phyloP scores from a whole-genome alignment of 2,888 invertebrate species.

The Lamproptera curius region DNA sequence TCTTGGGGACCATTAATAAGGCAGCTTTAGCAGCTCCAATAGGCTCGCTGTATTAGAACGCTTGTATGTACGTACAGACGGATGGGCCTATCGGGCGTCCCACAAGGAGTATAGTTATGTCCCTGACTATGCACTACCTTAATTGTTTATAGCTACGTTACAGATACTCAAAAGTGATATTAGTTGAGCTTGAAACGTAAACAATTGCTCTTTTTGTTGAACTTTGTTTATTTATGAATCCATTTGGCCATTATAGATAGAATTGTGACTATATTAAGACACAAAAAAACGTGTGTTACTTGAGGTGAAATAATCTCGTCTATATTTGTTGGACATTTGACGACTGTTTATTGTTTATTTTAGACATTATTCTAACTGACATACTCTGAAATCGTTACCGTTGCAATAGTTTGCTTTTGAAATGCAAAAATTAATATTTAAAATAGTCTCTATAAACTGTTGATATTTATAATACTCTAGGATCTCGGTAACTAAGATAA shows the following conservation, averaged over 20 bases:
- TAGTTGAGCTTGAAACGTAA: slow-evolving; percentile 1
- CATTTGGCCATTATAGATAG: too few relatives aligned
- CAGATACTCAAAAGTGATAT: slow-evolving; percentile 3
- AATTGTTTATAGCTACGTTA: slow-evolving; percentile 15
- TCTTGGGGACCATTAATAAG: slow-evolving; percentile 8
- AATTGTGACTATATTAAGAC: too few relatives aligned
- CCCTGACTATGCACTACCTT: not conserved
- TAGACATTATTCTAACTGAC: too few relatives aligned
- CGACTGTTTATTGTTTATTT: too few relatives aligned
- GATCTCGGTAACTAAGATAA: too few relatives aligned
- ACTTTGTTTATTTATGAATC: too few relatives aligned
- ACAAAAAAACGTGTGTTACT: too few relatives aligned
- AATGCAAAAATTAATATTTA: not conserved
- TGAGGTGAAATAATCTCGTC: too few relatives aligned
- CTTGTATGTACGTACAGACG: not conserved
- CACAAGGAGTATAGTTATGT: slow-evolving; percentile 1
- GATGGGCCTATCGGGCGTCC: not conserved
- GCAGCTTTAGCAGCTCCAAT: not conserved
- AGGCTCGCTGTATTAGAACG: not conserved
- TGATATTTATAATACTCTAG: too few relatives aligned
- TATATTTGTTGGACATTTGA: too few relatives aligned
- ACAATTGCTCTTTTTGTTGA: not conserved
- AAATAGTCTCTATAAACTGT: not conserved
- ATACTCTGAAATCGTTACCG: not conserved
- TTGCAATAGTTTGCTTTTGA: not conserved